phyloP scores from a whole-genome alignment of 1,140 invertebrate species.

The Apocrypta bakeri region DNA sequence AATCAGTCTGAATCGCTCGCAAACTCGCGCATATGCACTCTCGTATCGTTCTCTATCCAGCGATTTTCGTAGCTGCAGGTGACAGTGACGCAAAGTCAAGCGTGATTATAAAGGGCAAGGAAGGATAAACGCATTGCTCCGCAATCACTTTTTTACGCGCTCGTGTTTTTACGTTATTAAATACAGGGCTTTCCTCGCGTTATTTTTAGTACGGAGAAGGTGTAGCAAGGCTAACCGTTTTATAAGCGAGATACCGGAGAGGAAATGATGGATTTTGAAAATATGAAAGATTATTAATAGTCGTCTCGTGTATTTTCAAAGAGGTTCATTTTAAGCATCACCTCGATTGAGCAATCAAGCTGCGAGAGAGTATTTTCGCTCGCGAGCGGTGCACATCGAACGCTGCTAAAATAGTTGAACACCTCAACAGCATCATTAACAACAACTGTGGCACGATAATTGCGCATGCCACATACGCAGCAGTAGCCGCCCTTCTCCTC shows the following conservation, averaged over 20 bases:
- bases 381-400: background rate
- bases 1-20: background rate
- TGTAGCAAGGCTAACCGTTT: background rate
- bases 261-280: background rate
- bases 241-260: background rate
- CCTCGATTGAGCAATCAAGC: background rate
- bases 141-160: background rate
- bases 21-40: no score
- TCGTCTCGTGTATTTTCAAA: background rate
- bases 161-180: background rate
- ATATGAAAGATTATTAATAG: background rate
- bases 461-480: background rate
- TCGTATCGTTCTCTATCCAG: background rate
- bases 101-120: slow-evolving; percentile 24
- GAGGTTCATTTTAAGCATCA: background rate
- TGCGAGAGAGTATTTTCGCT: background rate
- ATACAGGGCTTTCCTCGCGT: background rate
- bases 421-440: background rate
- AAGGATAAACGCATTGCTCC: slow-evolving; percentile 27
- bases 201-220: background rate
- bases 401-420: no score
- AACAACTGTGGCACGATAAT: no score
- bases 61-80: background rate
- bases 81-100: slow-evolving; percentile 9
- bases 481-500: no score